Base-by-base conservation (phyloP, 2,797 vertebrate species). In the Acomys russatus region DNA sequence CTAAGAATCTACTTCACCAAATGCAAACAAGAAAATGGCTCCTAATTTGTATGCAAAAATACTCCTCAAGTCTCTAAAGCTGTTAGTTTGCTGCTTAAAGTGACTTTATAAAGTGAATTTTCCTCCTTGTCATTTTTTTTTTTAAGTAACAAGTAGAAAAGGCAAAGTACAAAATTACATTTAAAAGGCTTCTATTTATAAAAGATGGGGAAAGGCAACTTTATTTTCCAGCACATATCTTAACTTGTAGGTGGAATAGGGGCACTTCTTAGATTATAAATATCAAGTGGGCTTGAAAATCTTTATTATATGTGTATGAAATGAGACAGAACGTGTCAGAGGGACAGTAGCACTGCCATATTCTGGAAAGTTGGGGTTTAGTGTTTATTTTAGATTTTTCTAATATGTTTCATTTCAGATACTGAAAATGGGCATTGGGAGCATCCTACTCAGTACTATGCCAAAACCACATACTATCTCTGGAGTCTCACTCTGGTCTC, bases 1-100 rank as follows among this genome's bases (percentile, higher is more conserved):
- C 28, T 86, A 94, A 73, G 20, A 85, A 74, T 20, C 22, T 86
- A 54, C 30, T 96, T 77, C 30, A 88, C 56, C 86, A 28, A 93
- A 84, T 77, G 73, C 17, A 25, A 96, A 91, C 63, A 84, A 64
- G 73, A 61, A 88, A 88, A 90, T 76, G 1, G 78, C 84, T 94
- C 93, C 80, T 94, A 92, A 93, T 80, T 96, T 87, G 51, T 56
- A 66, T 59, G 74, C 33, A 90, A 94, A 90, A 78, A 51, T 56
- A 49, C 9, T 73, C 82, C 71, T 78, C 35, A 90, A 94, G 33
- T 87, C 25, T 30, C 82, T 71, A 68, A 95, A 94, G 95, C 33
- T 22, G 10, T 68, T 76, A 64, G 14, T 83, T 77, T 8, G 23
- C 54, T 66, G 23, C 33, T 91, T 92, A 73, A 6, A 90, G 76